These are phyloP conservation scores for Emys orbicularis DNA, from an alignment of 2,797 vertebrate genomes.

Conservation along the genomic window DNA sequence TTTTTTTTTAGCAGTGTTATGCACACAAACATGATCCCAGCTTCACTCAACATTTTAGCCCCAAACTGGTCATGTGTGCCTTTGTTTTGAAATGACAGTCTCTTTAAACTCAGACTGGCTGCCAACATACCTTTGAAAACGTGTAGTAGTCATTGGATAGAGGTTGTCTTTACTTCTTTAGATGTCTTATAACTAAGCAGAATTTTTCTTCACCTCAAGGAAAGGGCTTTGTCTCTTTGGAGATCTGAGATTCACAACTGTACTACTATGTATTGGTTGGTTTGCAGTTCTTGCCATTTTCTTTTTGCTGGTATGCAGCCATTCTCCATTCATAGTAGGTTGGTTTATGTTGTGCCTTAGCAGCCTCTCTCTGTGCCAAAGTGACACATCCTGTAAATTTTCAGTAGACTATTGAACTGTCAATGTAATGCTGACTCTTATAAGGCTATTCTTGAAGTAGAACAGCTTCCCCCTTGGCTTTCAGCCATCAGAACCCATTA, in stretches of 20 bases:
- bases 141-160: conserved; percentile 35
- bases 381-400: conserved; percentile 74
- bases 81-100: conserved; percentile 65
- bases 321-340: conserved; percentile 63
- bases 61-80: conserved; percentile 39
- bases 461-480: conserved; percentile 67
- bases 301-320: neutral
- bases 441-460: conserved; percentile 73
- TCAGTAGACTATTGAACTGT: conserved; percentile 67
- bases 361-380: conserved; percentile 65
- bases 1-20: conserved; percentile 25
- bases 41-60: neutral
- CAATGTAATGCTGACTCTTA: conserved; percentile 73
- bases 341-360: conserved; percentile 56
- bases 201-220: conserved; percentile 46
- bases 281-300: conserved; percentile 54
- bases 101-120: conserved; percentile 48
- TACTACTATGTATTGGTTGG: conserved; percentile 31
- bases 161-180: conserved; percentile 18
- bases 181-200: neutral
- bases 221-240: conserved; percentile 52
- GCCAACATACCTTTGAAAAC: conserved; percentile 44
- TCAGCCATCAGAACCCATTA: conserved; percentile 67
- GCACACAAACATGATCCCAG: neutral
- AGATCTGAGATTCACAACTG: conserved; percentile 50